Conservation (phyloP, 2,113 vertebrate genomes). For the Hippopotamus amphibius region DNA sequence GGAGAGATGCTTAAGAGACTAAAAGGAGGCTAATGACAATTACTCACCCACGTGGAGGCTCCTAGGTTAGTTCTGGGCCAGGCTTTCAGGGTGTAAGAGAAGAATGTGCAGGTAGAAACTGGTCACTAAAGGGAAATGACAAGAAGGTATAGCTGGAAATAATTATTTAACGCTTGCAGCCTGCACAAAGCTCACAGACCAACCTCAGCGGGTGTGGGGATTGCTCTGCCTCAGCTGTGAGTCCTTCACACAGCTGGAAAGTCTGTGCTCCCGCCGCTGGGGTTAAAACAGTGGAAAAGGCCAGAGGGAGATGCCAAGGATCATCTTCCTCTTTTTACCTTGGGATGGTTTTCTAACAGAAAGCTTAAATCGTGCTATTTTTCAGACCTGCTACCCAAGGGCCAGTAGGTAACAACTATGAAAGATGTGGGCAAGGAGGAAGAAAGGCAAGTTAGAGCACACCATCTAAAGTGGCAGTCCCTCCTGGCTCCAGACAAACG, state of each 20-base stretch:
- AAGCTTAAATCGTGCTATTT: neutral
- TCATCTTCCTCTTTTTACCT: neutral
- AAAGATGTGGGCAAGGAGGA: neutral
- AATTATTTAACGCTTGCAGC: neutral
- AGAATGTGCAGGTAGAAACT: neutral
- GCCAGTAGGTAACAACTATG: neutral
- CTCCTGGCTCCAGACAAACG: neutral
- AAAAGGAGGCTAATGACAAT: neutral
- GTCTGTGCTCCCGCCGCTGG: neutral
- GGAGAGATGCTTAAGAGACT: neutral
- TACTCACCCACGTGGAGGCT: neutral
- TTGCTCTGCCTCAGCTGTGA: neutral
- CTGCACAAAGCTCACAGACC: neutral
- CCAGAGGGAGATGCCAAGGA: neutral
- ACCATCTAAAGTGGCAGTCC: neutral
- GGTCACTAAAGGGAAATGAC: neutral
- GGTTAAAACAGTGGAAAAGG: neutral
- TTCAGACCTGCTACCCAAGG: neutral
- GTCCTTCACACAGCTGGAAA: neutral
- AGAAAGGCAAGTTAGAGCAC: neutral
- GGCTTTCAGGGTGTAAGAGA: neutral
- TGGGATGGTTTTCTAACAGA: neutral
- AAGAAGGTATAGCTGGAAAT: neutral
- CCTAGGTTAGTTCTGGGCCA: neutral
- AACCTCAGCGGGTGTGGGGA: neutral